A percentile compares a stretch with the other conserved stretches of the same genome.
Evolutionary conservation across 2,797 vertebrate species (phyloP).

Genomic region (Enteromius anoplus): DNA sequence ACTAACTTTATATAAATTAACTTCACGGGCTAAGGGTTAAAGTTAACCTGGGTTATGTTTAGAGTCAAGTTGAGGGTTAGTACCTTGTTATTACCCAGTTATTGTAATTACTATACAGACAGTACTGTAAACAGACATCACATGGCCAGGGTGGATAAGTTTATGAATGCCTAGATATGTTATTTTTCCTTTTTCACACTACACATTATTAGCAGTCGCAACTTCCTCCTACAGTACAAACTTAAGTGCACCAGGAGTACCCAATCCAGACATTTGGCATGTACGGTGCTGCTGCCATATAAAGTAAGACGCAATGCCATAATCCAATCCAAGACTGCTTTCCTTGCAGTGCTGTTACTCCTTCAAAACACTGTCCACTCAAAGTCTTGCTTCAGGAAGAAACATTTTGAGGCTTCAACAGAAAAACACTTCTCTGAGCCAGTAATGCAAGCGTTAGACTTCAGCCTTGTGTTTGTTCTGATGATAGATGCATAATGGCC

Average conservation of each 20-base stretch:
- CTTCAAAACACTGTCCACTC: not conserved
- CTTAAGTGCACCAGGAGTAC: not conserved
- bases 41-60: not conserved
- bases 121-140: not conserved
- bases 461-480: constrained; percentile 11
- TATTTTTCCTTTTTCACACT: not conserved
- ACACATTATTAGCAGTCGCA: not conserved
- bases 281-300: not conserved
- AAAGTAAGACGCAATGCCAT: not conserved
- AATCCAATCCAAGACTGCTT: not conserved
- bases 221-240: not conserved
- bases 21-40: not conserved
- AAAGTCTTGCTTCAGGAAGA: not conserved
- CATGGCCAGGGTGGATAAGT: not conserved
- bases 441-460: not conserved
- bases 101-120: not conserved
- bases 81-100: not conserved
- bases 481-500: not conserved
- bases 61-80: not conserved
- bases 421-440: not conserved
- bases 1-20: not conserved
- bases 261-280: not conserved
- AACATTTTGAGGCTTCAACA: not conserved
- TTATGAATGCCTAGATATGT: not conserved
- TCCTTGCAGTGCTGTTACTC: not conserved